Percentiles rank a stretch among this genome's conserved stretches.
These are phyloP conservation scores for Digitonthophagus gazella DNA, from an alignment of 2,888 invertebrate genomes.

Conservation along the genomic window DNA sequence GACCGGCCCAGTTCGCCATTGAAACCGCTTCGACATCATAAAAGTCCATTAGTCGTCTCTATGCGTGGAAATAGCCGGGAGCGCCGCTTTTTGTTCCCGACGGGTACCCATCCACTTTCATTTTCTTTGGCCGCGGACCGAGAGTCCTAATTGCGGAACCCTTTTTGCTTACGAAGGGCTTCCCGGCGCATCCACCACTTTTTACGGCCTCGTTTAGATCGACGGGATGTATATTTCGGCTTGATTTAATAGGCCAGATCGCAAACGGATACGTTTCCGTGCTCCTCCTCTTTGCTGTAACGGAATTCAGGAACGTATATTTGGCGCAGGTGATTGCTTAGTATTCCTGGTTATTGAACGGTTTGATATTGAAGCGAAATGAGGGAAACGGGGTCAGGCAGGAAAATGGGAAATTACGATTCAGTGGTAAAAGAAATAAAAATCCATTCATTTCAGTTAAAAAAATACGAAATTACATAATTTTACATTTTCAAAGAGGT, in stretches of 20 bases:
- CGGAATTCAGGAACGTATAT: no score
- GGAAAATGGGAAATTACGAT: no score
- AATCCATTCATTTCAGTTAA: no score
- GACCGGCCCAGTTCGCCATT: slow-evolving; percentile 5
- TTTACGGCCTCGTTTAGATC: slow-evolving; percentile 7
- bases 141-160: slow-evolving; percentile 8
- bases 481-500: no score
- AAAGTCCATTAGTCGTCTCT: slow-evolving; percentile 13
- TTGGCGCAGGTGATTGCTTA: not conserved
- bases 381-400: not conserved
- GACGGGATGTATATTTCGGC: slow-evolving; percentile 3
- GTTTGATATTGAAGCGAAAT: not conserved
- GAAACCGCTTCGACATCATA: slow-evolving; percentile 6
- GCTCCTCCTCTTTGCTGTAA: not conserved
- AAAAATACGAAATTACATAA: no score
- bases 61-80: slow-evolving; percentile 4
- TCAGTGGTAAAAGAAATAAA: no score
- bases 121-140: slow-evolving; percentile 8
- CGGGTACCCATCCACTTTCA: slow-evolving; percentile 11
- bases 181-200: slow-evolving; percentile 10
- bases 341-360: not conserved
- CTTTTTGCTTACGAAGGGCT: slow-evolving; percentile 5
- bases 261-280: not conserved
- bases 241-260: not conserved
- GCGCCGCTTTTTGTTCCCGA: slow-evolving; percentile 11